These are phyloP conservation scores for Callipepla squamata DNA, from an alignment of 2,113 vertebrate species.

Conservation along the genomic window DNA sequence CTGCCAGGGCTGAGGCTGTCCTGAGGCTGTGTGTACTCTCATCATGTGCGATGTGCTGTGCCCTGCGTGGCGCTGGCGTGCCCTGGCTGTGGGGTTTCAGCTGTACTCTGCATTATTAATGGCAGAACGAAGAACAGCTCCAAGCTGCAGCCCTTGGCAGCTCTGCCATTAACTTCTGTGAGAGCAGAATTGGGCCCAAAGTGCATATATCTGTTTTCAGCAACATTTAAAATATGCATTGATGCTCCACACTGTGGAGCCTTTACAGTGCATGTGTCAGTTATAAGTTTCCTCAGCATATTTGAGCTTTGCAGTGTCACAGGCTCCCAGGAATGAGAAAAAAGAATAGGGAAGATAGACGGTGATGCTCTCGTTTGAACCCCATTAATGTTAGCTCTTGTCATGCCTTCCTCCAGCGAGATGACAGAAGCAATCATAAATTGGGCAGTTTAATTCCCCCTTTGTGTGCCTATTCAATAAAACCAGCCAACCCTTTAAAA, in stretches of 20 bases:
- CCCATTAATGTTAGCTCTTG: background rate
- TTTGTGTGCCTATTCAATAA: conserved; percentile 23
- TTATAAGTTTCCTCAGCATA: background rate
- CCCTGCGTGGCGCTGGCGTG: rapidly evolving
- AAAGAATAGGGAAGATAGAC: background rate
- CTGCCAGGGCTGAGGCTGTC: background rate
- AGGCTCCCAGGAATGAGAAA: background rate
- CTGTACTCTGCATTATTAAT: background rate
- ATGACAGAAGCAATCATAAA: conserved; percentile 28
- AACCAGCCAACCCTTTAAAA: conserved; percentile 32
- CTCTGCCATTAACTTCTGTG: background rate
- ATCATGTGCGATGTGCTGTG: rapidly evolving
- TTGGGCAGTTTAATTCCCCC: background rate
- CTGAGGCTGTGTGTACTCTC: background rate
- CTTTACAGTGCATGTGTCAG: background rate
- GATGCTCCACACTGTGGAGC: rapidly evolving
- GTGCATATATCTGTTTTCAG: background rate
- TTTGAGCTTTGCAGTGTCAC: background rate
- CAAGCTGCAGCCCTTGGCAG: background rate
- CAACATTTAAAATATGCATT: background rate
- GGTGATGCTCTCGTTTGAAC: background rate
- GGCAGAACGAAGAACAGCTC: background rate
- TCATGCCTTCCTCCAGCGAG: background rate
- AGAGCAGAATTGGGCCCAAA: background rate
- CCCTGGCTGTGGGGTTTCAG: background rate